phyloP scores from a whole-genome alignment of 2,797 vertebrate species.

The Sphenodon punctatus region DNA sequence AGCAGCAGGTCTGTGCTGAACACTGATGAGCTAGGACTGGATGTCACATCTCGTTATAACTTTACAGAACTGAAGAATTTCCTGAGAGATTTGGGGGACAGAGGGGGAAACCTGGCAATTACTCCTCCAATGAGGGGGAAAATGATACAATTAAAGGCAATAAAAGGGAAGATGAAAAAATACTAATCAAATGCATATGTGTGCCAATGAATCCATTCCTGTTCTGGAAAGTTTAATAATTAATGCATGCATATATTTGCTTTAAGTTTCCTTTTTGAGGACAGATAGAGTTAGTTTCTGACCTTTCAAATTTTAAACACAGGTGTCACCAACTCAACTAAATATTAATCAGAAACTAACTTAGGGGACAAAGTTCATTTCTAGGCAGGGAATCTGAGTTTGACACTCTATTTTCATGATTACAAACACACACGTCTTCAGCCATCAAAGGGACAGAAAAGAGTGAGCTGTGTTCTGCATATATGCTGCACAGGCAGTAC shows the following conservation, averaged over 20 bases:
- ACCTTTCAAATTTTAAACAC: conserved; percentile 23
- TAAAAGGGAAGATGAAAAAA: background rate
- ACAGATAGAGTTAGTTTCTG: background rate
- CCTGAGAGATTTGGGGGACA: conserved; percentile 80
- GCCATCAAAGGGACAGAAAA: background rate
- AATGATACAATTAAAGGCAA: too few relatives aligned
- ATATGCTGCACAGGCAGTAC: accelerated
- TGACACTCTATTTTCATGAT: background rate
- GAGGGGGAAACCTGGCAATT: conserved; percentile 69
- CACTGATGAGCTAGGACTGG: conserved; percentile 87
- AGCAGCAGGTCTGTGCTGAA: conserved; percentile 72
- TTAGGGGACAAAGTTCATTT: background rate
- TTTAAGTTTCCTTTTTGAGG: conserved; percentile 22
- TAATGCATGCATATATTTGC: background rate
- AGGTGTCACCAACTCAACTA: background rate
- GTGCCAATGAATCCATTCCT: background rate
- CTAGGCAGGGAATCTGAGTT: background rate
- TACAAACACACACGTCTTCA: background rate
- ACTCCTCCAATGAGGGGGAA: conserved; percentile 52
- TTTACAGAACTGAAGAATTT: conserved; percentile 75
- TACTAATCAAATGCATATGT: background rate
- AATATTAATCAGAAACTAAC: background rate
- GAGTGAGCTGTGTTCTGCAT: accelerated
- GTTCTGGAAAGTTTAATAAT: conserved; percentile 1
- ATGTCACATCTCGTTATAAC: conserved; percentile 91